Base-by-base conservation (phyloP, 1,140 invertebrate genomes). In the Latrodectus geometricus region DNA sequence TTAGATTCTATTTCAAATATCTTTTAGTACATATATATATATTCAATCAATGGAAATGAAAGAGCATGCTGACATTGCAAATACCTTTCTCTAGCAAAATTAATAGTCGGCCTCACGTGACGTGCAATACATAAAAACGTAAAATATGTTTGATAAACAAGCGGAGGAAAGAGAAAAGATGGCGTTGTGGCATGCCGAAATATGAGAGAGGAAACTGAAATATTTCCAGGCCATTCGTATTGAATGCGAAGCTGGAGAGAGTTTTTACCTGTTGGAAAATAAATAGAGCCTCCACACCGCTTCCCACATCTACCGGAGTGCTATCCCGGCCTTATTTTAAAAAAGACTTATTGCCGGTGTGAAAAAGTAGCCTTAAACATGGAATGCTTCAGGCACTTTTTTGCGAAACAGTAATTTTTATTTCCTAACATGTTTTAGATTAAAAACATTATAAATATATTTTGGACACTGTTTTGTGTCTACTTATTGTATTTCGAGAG, bases 21-120 rank as follows among this genome's bases (percentile, higher is more conserved):
- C 69, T 65, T 79, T 17, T 48, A 79, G 74, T 74, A 14, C 80
- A 74, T 11, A 69, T 69, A 69, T 69, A 50, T 73, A 76, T 35
- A 68, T 54, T 76, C 73, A 84, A 84, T 84, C 73, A 75, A 84
- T 75, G 72, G 82, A 76, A 76, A 76, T 76, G 82, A 84, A 84
- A 84, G n/a, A 73, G 72, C 52, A 48, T 70, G 70, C 56, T 83
- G 80, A 83, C 80, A 49, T 84, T 84, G 82, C 82, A 84, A 84
- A 84, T 84, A 75, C 82, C 73, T 75, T 70, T 84, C 82, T 17
- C 72, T 21, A 66, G 14, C 12, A 69, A 70, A 84, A 84, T 84
- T 84, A 84, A 84, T 84, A 84, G 73, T 84, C 23, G 56, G 49
- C 17, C 72, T n/a, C 23, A 35, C 56, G 66, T 84, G 82, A 76